Evolutionary conservation across 2,113 vertebrate genomes (phyloP).

Genomic region (Alexandromys fortis): DNA sequence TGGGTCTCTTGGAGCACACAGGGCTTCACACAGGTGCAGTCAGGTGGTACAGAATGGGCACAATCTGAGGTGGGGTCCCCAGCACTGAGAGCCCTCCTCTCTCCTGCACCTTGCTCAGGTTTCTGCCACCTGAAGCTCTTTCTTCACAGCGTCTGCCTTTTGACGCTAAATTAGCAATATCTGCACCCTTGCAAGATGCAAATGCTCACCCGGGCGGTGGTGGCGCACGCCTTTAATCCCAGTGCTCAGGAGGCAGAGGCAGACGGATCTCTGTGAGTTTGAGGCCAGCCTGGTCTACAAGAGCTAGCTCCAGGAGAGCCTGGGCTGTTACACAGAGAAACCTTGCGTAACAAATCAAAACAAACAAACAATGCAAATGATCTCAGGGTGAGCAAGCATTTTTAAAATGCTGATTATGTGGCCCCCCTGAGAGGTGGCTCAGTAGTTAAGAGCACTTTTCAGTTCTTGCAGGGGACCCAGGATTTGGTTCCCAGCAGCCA

Average conservation of each 20-base stretch:
- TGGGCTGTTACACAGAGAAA: too few species aligned
- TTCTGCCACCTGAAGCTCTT: neutral
- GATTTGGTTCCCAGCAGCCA: neutral
- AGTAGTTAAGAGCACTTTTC: neutral
- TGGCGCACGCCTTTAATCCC: too few species aligned
- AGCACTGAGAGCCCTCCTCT: neutral
- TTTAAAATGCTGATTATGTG: neutral
- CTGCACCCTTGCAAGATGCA: neutral
- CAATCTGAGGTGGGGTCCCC: neutral
- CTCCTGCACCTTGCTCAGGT: neutral
- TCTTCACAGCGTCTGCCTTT: neutral
- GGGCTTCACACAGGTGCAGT: neutral
- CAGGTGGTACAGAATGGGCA: neutral
- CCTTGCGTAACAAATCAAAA: too few species aligned
- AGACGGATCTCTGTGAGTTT: too few species aligned
- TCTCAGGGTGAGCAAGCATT: neutral
- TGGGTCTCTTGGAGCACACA: accelerated
- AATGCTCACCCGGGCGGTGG: neutral
- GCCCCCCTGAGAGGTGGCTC: neutral
- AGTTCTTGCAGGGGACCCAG: neutral
- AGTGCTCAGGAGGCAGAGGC: too few species aligned
- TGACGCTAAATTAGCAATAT: neutral
- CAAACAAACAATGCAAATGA: neutral
- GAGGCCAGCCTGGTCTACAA: too few species aligned
- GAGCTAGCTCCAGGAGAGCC: too few species aligned